Base-by-base conservation (phyloP, 2,888 invertebrate genomes). In the Imbricaverruca yamaguchii region DNA sequence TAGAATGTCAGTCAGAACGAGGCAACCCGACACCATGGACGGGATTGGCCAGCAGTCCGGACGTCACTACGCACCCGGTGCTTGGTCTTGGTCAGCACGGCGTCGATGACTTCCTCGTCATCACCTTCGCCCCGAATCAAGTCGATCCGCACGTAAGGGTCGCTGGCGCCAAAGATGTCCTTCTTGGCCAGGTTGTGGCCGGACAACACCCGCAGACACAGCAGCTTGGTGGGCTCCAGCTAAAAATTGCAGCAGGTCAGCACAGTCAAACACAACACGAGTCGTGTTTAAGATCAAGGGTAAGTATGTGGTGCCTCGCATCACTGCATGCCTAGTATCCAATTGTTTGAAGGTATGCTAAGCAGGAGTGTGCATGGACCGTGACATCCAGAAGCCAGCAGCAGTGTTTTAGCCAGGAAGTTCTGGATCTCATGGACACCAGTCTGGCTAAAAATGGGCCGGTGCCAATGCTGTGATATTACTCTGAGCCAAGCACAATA, bases 131-230 rank as follows among this genome's bases (percentile, higher is more conserved):
- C 74, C 21, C 80, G 80, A 39, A 88, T 86, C 81, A 98, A 90
- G 88, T 96, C 95, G 87, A 98, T 93, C 85, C 94, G 91, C 74
- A 97, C 97, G 90, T 98, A 98, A 9, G 98, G 98, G 89, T 98
- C 98, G 90, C 97, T 96, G 86, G 98, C 97, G 86, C 98, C 98
- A 90, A 99, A 98, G 86, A 99, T 97, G 88, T 99, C 98, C 89
- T 98, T 98, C 88, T 97, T 97, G 82, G 98, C 98, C 86, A 99
- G 90, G 85, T 95, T 93, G 88, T 93, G 93, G 61, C 96, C 97
- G 85, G 93, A 92, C 84, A 95, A 90, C 83, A 97, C 92, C 89
- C 92, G 92, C 87, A 97, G 90, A 86, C 95, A 92, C 87, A 97
- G 90, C 87, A 94, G 91, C 89, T 91, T 93, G 86, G 93, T 93